Evolutionary conservation across 2,113 vertebrate species (phyloP).

Genomic region (Galbula dea): DNA sequence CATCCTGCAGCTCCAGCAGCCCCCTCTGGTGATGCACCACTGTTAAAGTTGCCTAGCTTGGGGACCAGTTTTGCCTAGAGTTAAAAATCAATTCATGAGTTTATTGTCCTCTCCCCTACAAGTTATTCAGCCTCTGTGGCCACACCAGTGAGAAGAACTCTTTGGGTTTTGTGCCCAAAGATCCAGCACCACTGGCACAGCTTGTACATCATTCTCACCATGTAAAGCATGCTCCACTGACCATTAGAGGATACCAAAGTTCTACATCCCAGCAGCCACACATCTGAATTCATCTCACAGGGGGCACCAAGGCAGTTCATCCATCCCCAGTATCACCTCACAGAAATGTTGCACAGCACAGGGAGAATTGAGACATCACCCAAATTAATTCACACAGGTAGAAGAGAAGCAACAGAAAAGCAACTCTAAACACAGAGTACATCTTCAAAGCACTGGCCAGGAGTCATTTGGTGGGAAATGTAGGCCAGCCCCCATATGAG

Average conservation of each 20-base stretch:
- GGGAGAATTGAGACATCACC: neutral
- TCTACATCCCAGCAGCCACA: neutral
- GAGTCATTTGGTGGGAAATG: neutral
- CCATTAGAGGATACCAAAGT: neutral
- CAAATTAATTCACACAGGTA: neutral
- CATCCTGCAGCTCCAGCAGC: neutral
- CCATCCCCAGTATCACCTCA: neutral
- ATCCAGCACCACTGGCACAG: neutral
- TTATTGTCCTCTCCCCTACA: neutral
- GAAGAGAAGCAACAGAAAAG: neutral
- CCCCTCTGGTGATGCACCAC: neutral
- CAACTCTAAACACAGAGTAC: neutral
- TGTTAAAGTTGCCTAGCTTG: neutral
- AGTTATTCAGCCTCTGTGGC: neutral
- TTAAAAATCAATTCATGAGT: neutral
- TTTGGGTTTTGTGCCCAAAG: neutral
- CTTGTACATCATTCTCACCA: too few relatives aligned
- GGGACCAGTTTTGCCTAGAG: neutral
- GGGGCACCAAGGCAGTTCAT: neutral
- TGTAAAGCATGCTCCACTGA: neutral
- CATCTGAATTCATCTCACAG: neutral
- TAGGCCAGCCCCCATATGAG: neutral
- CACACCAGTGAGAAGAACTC: neutral
- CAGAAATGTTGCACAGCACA: neutral
- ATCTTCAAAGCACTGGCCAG: conserved; percentile 1